phyloP scores from a whole-genome alignment of 2,797 vertebrate species.

The Salarias fasciatus region DNA sequence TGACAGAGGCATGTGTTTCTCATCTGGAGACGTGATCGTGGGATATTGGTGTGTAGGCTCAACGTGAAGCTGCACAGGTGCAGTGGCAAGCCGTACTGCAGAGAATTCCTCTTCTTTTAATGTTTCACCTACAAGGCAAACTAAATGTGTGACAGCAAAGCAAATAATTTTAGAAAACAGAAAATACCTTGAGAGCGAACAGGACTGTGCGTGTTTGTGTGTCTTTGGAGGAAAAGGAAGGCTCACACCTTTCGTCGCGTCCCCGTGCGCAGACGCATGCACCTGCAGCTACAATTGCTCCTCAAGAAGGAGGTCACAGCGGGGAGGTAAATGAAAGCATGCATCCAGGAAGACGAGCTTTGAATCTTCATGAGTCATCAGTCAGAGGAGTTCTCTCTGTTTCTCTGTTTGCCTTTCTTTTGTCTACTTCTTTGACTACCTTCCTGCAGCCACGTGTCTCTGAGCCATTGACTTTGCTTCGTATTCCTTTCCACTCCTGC shows the following conservation, averaged over 20 bases:
- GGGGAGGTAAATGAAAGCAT: conserved; percentile 59
- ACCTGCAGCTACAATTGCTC: conserved; percentile 39
- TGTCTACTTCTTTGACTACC: conserved; percentile 9
- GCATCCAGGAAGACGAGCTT: conserved; percentile 66
- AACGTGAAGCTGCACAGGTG: conserved; percentile 52
- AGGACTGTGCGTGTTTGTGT: conserved; percentile 6
- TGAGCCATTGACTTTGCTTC: conserved; percentile 38
- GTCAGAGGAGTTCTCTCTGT: conserved; percentile 51
- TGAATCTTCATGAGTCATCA: conserved; percentile 73
- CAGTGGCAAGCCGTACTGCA: conserved; percentile 34
- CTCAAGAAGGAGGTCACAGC: conserved; percentile 43
- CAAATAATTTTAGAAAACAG: conserved; percentile 20
- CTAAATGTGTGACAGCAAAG: conserved; percentile 43
- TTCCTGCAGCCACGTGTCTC: conserved; percentile 26
- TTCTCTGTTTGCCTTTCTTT: too few relatives aligned
- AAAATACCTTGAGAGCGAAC: conserved; percentile 41
- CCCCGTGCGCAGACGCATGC: conserved; percentile 14
- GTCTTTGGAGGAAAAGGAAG: not conserved
- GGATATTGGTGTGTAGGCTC: conserved; percentile 23
- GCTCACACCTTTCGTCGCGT: conserved; percentile 18
- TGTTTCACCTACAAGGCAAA: conserved; percentile 36
- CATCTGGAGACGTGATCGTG: conserved; percentile 38
- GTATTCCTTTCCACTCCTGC: conserved; percentile 32
- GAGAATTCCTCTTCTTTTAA: conserved; percentile 41
- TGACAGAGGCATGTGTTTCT: conserved; percentile 49